phyloP scores from a whole-genome alignment of 2,888 invertebrate species.

The Agrotis clavis region DNA sequence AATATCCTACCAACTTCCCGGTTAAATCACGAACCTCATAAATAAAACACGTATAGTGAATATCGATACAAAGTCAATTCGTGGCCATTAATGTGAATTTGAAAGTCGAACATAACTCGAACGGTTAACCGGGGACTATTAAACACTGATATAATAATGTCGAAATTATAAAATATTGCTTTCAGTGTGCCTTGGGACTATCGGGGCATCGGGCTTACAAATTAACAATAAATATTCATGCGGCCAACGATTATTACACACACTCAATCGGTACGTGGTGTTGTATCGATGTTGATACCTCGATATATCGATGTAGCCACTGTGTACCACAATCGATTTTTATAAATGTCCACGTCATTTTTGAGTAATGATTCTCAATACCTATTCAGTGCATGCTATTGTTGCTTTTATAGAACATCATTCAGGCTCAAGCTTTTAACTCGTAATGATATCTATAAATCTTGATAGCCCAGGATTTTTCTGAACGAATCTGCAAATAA shows the following conservation, averaged over 20 bases:
- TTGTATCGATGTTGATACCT: constrained; percentile 51
- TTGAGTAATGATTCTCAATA: constrained; percentile 65
- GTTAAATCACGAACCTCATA: constrained; percentile 74
- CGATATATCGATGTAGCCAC: constrained; percentile 70
- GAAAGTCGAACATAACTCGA: constrained; percentile 75
- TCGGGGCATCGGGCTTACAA: constrained; percentile 83
- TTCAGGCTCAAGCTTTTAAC: constrained; percentile 34
- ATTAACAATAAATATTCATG: constrained; percentile 90
- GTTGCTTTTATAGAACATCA: constrained; percentile 37
- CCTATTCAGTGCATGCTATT: constrained; percentile 53
- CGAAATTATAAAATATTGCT: constrained; percentile 83
- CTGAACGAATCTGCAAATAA: constrained; percentile 44
- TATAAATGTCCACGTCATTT: constrained; percentile 65
- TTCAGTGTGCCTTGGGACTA: constrained; percentile 83
- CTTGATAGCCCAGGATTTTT: constrained; percentile 47
- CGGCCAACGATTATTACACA: constrained; percentile 77
- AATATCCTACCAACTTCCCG: constrained; percentile 63
- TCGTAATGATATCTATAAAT: constrained; percentile 29
- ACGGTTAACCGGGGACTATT: constrained; percentile 78
- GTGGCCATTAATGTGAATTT: constrained; percentile 77
- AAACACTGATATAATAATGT: constrained; percentile 82
- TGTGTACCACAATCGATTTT: constrained; percentile 71
- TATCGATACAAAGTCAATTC: constrained; percentile 75
- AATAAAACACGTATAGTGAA: constrained; percentile 72
- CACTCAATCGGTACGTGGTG: constrained; percentile 66